Evolutionary conservation across 2,888 invertebrate species (phyloP).

Genomic region (Agriopis leucophaearia): DNA sequence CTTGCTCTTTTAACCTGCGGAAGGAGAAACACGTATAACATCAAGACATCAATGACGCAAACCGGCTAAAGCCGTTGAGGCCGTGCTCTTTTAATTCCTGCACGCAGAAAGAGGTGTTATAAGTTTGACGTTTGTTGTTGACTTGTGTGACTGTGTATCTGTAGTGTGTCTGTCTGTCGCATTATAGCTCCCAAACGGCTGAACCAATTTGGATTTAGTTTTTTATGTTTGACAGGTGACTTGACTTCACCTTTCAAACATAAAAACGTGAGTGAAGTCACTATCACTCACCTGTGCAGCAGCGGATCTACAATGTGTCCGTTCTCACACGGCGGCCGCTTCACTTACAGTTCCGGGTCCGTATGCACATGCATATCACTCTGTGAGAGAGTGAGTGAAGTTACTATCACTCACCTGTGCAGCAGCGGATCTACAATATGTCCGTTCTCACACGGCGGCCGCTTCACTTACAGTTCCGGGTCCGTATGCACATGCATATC

Average conservation of each 20-base stretch:
- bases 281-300: slow-evolving; percentile 62
- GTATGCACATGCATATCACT: slow-evolving; percentile 68
- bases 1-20: slow-evolving; percentile 74
- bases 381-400: too few species aligned
- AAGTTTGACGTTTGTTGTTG: too few species aligned
- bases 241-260: too few species aligned
- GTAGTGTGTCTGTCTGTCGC: too few species aligned
- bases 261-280: background rate
- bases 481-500: slow-evolving; percentile 68
- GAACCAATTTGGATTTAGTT: too few species aligned
- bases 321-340: slow-evolving; percentile 49
- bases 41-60: background rate
- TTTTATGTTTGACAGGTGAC: too few species aligned
- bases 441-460: slow-evolving; percentile 53
- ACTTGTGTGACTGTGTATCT: too few species aligned
- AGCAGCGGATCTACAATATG: slow-evolving; percentile 63
- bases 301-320: slow-evolving; percentile 64
- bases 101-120: too few species aligned
- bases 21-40: background rate
- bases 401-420: slow-evolving; percentile 60
- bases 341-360: slow-evolving; percentile 54
- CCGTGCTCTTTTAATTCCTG: too few species aligned
- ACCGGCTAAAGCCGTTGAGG: too few species aligned
- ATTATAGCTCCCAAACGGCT: too few species aligned
- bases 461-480: slow-evolving; percentile 46